Percentiles rank a stretch among this genome's conserved stretches.
Evolutionary conservation across 2,113 vertebrate genomes (phyloP).

Genomic region (Baryphthengus martii): DNA sequence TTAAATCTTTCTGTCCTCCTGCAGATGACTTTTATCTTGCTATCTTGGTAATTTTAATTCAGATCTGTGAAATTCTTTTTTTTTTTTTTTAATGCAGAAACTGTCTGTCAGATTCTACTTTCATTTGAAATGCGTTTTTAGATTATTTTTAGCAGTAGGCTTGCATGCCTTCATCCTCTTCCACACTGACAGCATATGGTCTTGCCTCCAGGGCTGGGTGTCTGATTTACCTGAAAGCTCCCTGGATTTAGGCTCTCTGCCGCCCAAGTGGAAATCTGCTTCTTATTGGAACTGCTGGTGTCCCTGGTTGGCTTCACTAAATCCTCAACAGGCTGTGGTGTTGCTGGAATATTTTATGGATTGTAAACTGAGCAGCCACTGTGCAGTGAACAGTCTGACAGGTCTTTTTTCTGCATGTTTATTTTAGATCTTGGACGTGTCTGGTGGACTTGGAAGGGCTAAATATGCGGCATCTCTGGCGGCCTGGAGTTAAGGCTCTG

Average conservation of each 20-base stretch:
- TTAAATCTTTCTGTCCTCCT: neutral
- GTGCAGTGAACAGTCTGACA: neutral
- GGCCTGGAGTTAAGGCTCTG: constrained; percentile 83
- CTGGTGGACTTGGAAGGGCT: constrained; percentile 84
- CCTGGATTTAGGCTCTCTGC: neutral
- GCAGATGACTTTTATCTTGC: neutral
- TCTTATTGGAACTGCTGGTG: neutral
- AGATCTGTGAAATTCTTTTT: neutral
- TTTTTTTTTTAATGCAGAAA: neutral
- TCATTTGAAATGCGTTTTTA: neutral
- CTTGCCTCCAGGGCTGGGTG: neutral
- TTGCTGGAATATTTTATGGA: neutral
- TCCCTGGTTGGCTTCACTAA: neutral
- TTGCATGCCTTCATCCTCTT: neutral
- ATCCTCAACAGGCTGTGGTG: neutral
- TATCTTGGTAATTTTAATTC: neutral
- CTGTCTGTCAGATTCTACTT: neutral
- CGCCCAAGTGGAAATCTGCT: neutral
- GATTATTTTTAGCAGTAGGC: neutral
- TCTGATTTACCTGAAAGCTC: neutral
- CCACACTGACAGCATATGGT: neutral
- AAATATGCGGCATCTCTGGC: constrained; percentile 85
- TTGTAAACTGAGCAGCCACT: neutral
- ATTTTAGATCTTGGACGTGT: constrained; percentile 82
- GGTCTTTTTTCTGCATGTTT: neutral